A percentile compares a stretch with the other conserved stretches of the same genome.
Evolutionary conservation across 2,888 invertebrate species (phyloP).

Genomic region (Strigamia maritima): DNA sequence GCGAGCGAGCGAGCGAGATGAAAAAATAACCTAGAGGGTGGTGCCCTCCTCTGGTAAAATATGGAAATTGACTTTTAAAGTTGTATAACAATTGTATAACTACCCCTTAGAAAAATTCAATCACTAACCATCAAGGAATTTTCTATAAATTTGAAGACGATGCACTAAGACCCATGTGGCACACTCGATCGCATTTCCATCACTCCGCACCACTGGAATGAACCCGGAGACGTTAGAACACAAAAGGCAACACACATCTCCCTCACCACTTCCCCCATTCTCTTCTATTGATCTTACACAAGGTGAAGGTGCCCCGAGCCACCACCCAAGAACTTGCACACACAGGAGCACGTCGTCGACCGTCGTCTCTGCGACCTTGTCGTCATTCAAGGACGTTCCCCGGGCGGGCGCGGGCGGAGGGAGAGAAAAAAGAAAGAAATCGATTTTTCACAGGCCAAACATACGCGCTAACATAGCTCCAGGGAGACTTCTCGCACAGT

Average conservation of each 20-base stretch:
- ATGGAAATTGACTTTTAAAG: conserved; percentile 34
- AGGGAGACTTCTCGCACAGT: neutral
- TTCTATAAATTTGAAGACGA: neutral
- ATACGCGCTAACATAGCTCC: conserved; percentile 29
- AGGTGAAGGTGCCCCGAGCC: conserved; percentile 31
- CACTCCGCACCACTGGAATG: neutral
- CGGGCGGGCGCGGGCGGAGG: neutral
- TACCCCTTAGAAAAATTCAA: neutral
- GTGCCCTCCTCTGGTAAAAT: conserved; percentile 23
- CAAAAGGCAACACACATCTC: conserved; percentile 21
- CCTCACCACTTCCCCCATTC: neutral
- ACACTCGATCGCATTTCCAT: conserved; percentile 28
- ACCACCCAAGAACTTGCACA: conserved; percentile 14
- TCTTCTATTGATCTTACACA: conserved; percentile 19
- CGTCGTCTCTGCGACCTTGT: conserved; percentile 10
- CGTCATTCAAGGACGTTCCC: conserved; percentile 39
- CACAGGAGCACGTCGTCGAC: neutral
- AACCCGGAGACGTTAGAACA: conserved; percentile 15
- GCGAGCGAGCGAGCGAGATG: neutral
- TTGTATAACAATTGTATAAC: conserved; percentile 9
- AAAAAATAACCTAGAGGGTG: conserved; percentile 17
- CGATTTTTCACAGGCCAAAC: conserved; percentile 32
- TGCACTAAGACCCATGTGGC: neutral
- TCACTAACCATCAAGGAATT: neutral
- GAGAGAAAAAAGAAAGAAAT: neutral